These are phyloP conservation scores for Cephus rjabovi DNA, from an alignment of 2,888 invertebrate genomes.

Conservation along the genomic window DNA sequence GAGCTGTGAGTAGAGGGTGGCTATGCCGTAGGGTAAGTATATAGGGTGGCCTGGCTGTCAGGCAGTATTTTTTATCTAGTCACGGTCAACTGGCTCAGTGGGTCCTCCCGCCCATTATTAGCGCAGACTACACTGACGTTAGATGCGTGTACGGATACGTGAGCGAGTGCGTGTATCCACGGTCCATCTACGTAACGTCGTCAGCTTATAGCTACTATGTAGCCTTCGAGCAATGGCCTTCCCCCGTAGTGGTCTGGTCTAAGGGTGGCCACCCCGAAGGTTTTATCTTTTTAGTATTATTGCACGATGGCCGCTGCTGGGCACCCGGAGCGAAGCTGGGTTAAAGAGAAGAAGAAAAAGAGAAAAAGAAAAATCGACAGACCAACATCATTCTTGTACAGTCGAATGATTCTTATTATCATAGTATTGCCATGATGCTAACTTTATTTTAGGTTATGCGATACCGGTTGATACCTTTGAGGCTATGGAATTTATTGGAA, in stretches of 20 bases:
- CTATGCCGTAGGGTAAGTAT: constrained; percentile 26
- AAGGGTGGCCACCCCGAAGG: constrained; percentile 51
- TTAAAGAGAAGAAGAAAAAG: constrained; percentile 13
- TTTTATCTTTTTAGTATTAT: constrained; percentile 67
- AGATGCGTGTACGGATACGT: background rate
- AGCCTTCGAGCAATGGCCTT: constrained; percentile 48
- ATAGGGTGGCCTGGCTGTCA: constrained; percentile 45
- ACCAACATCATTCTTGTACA: background rate
- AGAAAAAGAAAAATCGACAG: constrained; percentile 14
- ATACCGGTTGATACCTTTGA: background rate
- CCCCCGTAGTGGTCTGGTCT: constrained; percentile 42
- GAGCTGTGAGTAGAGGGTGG: constrained; percentile 15
- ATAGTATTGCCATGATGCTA: background rate
- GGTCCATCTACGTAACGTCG: constrained; percentile 49
- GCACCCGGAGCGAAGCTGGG: constrained; percentile 28
- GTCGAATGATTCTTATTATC: background rate
- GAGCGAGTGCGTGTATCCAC: constrained; percentile 20
- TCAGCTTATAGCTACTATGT: constrained; percentile 49
- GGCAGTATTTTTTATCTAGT: constrained; percentile 68
- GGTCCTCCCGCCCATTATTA: constrained; percentile 64
- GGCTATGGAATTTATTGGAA: background rate
- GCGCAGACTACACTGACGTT: constrained; percentile 53
- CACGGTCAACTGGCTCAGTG: constrained; percentile 66
- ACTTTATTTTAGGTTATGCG: background rate
- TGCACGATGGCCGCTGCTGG: constrained; percentile 59